Conservation (phyloP, 92 coral and sea anemone species). For the Heteractis magnifica region DNA sequence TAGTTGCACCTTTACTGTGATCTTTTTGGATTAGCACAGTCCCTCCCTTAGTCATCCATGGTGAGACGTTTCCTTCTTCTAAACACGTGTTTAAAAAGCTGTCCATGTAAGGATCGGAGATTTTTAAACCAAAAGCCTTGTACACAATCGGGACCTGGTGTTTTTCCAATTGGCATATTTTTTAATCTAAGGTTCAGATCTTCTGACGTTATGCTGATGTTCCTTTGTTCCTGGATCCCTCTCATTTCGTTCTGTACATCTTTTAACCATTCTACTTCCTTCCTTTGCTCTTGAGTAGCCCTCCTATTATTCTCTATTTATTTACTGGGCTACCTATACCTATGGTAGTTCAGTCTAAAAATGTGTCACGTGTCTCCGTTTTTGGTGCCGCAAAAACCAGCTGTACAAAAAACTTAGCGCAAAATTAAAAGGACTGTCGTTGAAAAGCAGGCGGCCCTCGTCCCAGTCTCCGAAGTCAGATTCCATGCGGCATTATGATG, state of each 20-base stretch:
- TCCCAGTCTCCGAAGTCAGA: no score
- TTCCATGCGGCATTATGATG: no score
- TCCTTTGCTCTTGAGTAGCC: not conserved
- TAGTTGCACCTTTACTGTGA: constrained; percentile 3
- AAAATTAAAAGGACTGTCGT: no score
- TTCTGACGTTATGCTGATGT: not conserved
- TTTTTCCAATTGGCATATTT: no score
- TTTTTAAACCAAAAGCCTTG: constrained; percentile 15
- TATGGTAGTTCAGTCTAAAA: no score
- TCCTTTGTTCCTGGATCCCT: not conserved
- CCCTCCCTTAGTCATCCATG: constrained; percentile 17
- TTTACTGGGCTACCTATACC: no score
- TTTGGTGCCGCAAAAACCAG: no score
- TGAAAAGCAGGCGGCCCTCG: no score
- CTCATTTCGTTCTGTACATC: not conserved
- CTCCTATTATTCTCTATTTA: not conserved
- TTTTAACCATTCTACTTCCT: not conserved
- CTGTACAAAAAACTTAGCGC: no score
- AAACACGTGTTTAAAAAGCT: constrained; percentile 8
- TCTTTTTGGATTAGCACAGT: constrained; percentile 23
- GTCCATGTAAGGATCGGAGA: not conserved
- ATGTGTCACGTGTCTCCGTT: no score
- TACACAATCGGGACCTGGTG: constrained; percentile 10
- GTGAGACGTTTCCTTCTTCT: not conserved
- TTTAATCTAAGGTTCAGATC: not conserved